A percentile compares a stretch with the other conserved stretches of the same genome.
phyloP scores from a whole-genome alignment of 2,113 vertebrate species.

The Neolamprologus caudopunctatus region DNA sequence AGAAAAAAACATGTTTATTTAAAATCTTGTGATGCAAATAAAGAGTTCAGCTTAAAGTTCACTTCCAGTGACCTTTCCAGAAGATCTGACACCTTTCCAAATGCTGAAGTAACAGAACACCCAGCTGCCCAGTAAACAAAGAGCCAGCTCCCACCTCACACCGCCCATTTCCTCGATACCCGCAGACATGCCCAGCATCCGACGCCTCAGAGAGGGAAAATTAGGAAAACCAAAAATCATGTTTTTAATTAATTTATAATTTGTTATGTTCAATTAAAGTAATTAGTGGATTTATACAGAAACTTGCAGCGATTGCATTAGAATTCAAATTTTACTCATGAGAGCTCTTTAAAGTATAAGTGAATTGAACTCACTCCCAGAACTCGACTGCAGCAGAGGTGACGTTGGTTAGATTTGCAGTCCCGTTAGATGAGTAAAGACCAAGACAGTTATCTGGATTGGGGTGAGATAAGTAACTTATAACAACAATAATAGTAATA shows the following conservation, averaged over 20 bases:
- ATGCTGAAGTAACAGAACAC: conserved; percentile 85
- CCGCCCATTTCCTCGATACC: conserved; percentile 82
- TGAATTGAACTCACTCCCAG: conserved; percentile 36
- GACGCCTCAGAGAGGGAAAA: conserved; percentile 54
- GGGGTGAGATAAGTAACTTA: background rate
- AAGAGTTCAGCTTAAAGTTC: background rate
- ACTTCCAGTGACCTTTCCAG: conserved; percentile 75
- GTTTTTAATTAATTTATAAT: background rate
- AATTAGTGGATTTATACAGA: background rate
- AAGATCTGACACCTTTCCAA: conserved; percentile 86
- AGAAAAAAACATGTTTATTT: background rate
- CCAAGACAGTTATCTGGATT: background rate
- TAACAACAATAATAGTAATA: background rate
- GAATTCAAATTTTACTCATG: background rate
- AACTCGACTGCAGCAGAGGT: conserved; percentile 50
- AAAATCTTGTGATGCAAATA: background rate
- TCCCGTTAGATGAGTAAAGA: background rate
- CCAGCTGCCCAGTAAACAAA: conserved; percentile 83
- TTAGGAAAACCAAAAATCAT: background rate
- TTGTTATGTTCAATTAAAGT: background rate
- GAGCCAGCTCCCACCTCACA: conserved; percentile 81
- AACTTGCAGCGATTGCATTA: background rate
- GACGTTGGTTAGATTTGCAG: background rate
- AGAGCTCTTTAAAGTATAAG: background rate
- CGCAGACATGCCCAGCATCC: conserved; percentile 76